Base-by-base conservation (phyloP, 2,113 vertebrate species). In the Ciconia maguari region DNA sequence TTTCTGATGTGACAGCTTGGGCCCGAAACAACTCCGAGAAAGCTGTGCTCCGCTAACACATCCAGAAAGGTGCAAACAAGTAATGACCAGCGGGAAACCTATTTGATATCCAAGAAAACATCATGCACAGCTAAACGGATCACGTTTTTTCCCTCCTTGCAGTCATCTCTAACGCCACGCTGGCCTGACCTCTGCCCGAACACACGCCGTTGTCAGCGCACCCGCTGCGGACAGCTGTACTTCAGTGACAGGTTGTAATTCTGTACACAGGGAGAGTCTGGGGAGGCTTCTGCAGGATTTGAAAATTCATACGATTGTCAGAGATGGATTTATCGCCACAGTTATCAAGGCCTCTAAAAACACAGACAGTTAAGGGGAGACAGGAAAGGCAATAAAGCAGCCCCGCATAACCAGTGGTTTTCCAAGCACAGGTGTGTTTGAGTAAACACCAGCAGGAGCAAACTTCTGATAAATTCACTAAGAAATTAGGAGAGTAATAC, bases 1-100 rank as follows among this genome's bases (percentile, higher is more conserved):
- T 71, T 92, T 29, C 62, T 96, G 94, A 95, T 87, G 81, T 76
- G 92, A 87, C 87, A 76, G 89, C 91, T 78, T 7, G 49, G 57
- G 61, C 61, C 30, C 30, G 6, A 42, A 84, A 42, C 72, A 42
- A 30, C 69, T 48, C n/a, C 2, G 2, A 61, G 83, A 84, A 75
- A 89, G 68, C 92, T 78, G 60, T 10, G 46, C 68, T 55, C 60
- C 2, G 0, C 36, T 90, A 80, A 85, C 82, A 76, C 70, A 41
- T 36, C 57, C 74, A 62, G 85, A 77, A 88, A 96, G 66, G 70
- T 92, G 93, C 66, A 80, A 88, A 86, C 25, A 1, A 2, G 66
- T 49, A 36, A 10, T 0, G 1, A 30, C 25, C 71, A n/a, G 55
- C 1, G 32, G 58, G 85, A 75, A 83, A 25, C 34, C 13, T 36